These are phyloP conservation scores for Daphoenositta chrysoptera DNA, from an alignment of 2,113 vertebrate genomes.

Conservation along the genomic window DNA sequence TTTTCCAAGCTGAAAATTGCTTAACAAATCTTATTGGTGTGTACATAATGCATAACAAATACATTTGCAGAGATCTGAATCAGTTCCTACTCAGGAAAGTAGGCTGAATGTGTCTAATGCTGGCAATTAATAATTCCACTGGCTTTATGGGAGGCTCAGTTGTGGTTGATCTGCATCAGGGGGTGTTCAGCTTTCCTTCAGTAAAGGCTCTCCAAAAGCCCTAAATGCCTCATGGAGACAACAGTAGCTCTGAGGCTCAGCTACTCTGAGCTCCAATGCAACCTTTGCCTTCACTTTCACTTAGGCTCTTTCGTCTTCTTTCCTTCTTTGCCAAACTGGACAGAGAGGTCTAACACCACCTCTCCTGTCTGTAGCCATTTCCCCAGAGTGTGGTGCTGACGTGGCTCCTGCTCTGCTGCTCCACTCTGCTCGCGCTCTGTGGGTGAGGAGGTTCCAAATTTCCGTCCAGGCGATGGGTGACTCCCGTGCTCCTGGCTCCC, in stretches of 20 bases:
- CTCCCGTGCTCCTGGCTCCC: neutral
- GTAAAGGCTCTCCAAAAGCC: neutral
- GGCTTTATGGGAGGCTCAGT: neutral
- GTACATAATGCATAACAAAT: constrained; percentile 34
- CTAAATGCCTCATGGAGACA: neutral
- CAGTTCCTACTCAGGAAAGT: neutral
- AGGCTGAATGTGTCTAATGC: neutral
- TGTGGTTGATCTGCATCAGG: neutral
- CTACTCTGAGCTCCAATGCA: neutral
- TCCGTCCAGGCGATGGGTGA: neutral
- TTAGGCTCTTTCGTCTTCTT: neutral
- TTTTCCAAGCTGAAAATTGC: neutral
- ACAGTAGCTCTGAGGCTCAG: neutral
- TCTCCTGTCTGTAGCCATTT: neutral
- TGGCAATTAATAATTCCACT: neutral
- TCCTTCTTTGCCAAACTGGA: neutral
- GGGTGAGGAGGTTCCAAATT: neutral
- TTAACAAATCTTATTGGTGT: neutral
- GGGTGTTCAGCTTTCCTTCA: neutral
- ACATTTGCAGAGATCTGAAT: constrained; percentile 22
- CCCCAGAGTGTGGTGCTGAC: fast-evolving
- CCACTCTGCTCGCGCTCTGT: neutral
- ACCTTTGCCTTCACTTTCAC: neutral
- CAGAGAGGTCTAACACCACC: neutral
- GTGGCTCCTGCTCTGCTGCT: neutral